Evolutionary conservation across 2,888 invertebrate species (phyloP), one percentile per base, ranked within the genome.

Genomic region (Conomelus anceps): DNA sequence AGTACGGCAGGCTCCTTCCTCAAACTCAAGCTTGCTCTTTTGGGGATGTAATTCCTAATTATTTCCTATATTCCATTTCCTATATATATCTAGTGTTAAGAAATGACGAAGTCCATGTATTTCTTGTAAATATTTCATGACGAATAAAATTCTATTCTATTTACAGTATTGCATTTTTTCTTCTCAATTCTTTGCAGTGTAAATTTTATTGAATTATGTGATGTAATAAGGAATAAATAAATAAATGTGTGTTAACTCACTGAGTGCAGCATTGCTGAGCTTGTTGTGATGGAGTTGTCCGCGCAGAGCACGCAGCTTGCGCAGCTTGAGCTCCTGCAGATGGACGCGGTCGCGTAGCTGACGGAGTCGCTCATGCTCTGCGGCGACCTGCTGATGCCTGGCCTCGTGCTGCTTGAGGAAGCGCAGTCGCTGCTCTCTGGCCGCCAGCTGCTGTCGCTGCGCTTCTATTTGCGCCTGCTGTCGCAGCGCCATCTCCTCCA

Each of bases 401-500:
- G 96, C 96, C 94, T 98, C 98, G 93, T 98, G 98, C 93, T 98
- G 98, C 94, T 98, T 98, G 92, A 99, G 96, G 95, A 98, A 98
- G 93, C 98, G 96, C 93, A 98, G 95, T 92, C 98, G 95, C 94
- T 98, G 98, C 94, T 98, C 98, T 94, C 98, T 97, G 92, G 98
- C 98, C 92, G 97, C 97, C 93, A 98, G 95, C 94, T 98, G 95
- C 94, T 96, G 95, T 94, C 98, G 97, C 95, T 99, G 99, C 93
- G 97, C 96, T 95, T 98, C 98, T 93, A 99, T 98, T 95, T 99
- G 98, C 94, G 98, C 97, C 95, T 99, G 98, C 95, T 99, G 99
- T 93, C 98, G 96, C 94, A 98, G 96, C 94, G 99, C 99, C 98
- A 99, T 98, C 94, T 98, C 98, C 95, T 98, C 98, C 95, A 99